A percentile compares a stretch with the other conserved stretches of the same genome.
Evolutionary conservation across 2,113 vertebrate genomes (phyloP).

Genomic region (Nothocercus julius): DNA sequence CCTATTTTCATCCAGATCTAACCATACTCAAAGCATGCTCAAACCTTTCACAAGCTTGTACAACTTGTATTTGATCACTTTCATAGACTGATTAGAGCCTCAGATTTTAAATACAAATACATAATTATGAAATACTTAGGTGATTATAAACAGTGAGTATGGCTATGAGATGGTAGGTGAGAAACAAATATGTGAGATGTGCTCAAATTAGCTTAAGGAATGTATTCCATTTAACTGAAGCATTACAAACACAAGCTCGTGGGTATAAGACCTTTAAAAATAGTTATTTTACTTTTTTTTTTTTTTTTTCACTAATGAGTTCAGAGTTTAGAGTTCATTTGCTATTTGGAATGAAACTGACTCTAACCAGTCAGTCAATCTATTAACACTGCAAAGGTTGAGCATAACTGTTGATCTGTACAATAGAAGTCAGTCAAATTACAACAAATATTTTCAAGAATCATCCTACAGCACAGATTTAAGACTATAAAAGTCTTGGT

Average conservation of each 20-base stretch:
- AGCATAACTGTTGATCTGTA: not conserved
- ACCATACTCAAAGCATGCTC: not conserved
- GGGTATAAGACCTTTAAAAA: not conserved
- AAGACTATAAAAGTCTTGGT: not conserved
- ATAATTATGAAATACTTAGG: not conserved
- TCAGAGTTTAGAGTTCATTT: not conserved
- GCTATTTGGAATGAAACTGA: not conserved
- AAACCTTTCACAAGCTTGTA: not conserved
- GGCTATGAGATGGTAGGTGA: not conserved
- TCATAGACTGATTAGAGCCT: not conserved
- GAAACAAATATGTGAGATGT: not conserved
- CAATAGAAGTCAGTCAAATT: slow-evolving; percentile 3
- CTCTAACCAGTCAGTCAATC: not conserved
- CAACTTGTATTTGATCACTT: not conserved
- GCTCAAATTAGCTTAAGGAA: not conserved
- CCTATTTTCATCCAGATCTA: not conserved
- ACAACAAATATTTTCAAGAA: not conserved
- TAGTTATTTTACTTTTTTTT: not conserved
- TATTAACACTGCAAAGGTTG: not conserved
- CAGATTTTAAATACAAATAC: not conserved
- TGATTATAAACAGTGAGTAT: not conserved
- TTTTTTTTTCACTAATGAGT: not conserved
- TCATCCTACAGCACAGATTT: not conserved
- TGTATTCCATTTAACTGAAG: not conserved
- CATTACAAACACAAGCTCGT: not conserved